Evolutionary conservation across 2,113 vertebrate genomes (phyloP).

Genomic region (Spea multiplicata): DNA sequence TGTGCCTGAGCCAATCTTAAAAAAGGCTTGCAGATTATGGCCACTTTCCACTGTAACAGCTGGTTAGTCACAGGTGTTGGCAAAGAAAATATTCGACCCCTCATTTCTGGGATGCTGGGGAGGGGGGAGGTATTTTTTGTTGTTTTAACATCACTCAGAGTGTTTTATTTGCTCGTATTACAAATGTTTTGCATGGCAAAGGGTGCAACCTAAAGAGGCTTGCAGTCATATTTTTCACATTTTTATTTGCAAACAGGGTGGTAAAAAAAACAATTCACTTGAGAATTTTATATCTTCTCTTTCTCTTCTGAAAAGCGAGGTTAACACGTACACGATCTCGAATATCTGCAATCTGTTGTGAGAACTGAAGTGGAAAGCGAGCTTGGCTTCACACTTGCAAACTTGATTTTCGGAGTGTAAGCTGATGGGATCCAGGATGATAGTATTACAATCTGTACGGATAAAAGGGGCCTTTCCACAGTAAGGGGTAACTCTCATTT

Average conservation of each 20-base stretch:
- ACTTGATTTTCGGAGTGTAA: slow-evolving; percentile 37
- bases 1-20: slow-evolving; percentile 44
- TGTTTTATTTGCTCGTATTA: slow-evolving; percentile 59
- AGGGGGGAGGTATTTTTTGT: slow-evolving; percentile 47
- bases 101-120: slow-evolving; percentile 39
- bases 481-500: slow-evolving; percentile 22
- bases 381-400: slow-evolving; percentile 35
- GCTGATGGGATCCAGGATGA: slow-evolving; percentile 41
- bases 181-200: slow-evolving; percentile 54
- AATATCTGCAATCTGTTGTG: slow-evolving; percentile 15
- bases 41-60: slow-evolving; percentile 53
- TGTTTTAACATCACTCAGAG: slow-evolving; percentile 58
- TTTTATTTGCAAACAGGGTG: slow-evolving; percentile 54
- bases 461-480: slow-evolving; percentile 27
- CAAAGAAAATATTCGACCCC: slow-evolving; percentile 48
- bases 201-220: slow-evolving; percentile 50
- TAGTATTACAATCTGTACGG: slow-evolving; percentile 26
- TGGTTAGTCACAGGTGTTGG: slow-evolving; percentile 58
- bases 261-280: slow-evolving; percentile 47
- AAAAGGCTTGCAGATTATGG: slow-evolving; percentile 43
- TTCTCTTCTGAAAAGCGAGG: slow-evolving; percentile 20
- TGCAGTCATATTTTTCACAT: slow-evolving; percentile 47
- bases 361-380: slow-evolving; percentile 9
- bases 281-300: slow-evolving; percentile 10
- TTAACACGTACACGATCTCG: slow-evolving; percentile 28